Conservation (phyloP, 2,888 invertebrate genomes). For the Marasmarcha lunaedactyla region DNA sequence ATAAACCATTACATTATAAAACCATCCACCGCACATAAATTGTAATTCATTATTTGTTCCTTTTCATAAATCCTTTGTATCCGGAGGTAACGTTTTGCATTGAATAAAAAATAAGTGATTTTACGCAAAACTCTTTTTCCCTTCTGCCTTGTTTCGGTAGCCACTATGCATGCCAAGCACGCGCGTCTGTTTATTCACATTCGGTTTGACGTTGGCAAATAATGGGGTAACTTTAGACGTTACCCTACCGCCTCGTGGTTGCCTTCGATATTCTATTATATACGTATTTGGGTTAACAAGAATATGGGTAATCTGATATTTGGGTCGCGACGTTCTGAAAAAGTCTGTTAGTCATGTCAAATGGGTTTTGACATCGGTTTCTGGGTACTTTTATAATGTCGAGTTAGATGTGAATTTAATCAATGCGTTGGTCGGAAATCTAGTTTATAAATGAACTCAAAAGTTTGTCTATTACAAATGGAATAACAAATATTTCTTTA, state of each 20-base stretch:
- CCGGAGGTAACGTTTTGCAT: background rate
- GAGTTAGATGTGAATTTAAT: no score
- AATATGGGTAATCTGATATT: no score
- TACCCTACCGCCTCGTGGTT: slow-evolving; percentile 11
- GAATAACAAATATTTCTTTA: no score
- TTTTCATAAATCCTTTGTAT: background rate
- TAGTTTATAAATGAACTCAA: no score
- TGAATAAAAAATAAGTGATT: slow-evolving; percentile 1
- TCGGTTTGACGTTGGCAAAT: slow-evolving; percentile 46
- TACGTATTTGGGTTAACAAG: background rate
- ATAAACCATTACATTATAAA: no score
- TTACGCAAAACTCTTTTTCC: background rate
- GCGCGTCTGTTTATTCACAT: slow-evolving; percentile 55
- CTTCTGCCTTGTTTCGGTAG: slow-evolving; percentile 19
- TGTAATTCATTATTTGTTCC: no score
- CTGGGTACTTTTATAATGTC: no score
- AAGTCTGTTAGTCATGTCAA: slow-evolving; percentile 3
- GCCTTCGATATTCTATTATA: slow-evolving; percentile 1
- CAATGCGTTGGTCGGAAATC: no score
- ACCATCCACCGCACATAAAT: no score
- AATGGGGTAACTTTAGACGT: slow-evolving; percentile 43
- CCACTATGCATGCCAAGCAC: slow-evolving; percentile 52
- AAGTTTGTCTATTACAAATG: no score
- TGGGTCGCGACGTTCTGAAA: no score
- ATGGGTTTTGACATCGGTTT: no score